Conservation (phyloP, 2,797 vertebrate species). For the Pampus argenteus region DNA sequence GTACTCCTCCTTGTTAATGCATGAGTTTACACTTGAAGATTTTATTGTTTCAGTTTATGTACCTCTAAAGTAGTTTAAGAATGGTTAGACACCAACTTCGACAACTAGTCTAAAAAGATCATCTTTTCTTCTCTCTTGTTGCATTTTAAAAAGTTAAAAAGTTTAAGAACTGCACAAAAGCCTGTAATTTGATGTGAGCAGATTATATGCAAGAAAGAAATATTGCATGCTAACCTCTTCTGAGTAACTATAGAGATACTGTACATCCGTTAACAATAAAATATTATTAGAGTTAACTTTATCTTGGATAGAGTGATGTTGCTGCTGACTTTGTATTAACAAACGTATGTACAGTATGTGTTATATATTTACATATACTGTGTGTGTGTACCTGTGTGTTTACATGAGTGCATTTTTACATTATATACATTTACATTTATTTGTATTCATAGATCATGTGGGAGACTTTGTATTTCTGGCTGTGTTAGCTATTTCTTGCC, state of each 20-base stretch:
- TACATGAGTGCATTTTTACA: not conserved
- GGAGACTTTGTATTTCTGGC: not conserved
- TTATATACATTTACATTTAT: constrained; percentile 10
- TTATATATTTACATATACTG: constrained; percentile 27
- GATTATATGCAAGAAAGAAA: constrained; percentile 9
- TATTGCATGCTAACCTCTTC: not conserved
- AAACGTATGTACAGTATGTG: not conserved
- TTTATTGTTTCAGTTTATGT: constrained; percentile 2
- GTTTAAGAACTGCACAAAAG: not conserved
- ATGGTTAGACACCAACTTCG: not conserved
- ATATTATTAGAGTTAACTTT: not conserved
- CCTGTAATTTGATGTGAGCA: not conserved
- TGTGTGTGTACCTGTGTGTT: constrained; percentile 3
- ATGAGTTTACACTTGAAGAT: constrained; percentile 21
- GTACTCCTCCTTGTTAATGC: constrained; percentile 17
- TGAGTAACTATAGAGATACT: not conserved
- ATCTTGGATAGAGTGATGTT: not conserved
- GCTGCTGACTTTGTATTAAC: constrained; percentile 31
- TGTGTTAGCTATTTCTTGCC: constrained; percentile 4
- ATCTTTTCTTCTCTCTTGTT: not conserved
- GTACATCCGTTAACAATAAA: not conserved
- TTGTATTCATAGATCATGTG: constrained; percentile 13
- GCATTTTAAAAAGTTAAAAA: not conserved
- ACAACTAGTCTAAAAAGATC: not conserved
- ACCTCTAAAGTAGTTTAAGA: not conserved